phyloP scores from a whole-genome alignment of 2,113 vertebrate species.

The pig (Sus scrofa) region DNA sequence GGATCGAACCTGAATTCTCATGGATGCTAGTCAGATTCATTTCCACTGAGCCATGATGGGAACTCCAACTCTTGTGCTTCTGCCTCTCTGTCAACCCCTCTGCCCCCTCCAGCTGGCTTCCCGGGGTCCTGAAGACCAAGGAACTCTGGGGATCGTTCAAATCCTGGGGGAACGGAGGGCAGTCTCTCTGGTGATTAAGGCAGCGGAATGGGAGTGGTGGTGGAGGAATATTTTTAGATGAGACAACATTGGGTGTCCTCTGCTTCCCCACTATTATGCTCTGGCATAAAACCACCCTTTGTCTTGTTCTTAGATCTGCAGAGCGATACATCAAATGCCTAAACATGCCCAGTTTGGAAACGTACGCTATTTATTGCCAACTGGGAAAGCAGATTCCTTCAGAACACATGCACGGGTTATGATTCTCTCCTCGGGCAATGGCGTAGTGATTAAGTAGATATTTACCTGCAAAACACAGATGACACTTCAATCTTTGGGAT shows the following conservation, averaged over 20 bases:
- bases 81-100: neutral
- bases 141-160: neutral
- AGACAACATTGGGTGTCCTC: slow-evolving; percentile 14
- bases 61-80: neutral
- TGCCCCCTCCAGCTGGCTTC: neutral
- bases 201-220: neutral
- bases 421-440: slow-evolving; percentile 61
- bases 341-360: slow-evolving; percentile 73
- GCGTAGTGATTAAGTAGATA: slow-evolving; percentile 58
- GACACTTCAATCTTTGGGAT: slow-evolving; percentile 59
- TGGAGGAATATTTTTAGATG: neutral
- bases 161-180: neutral
- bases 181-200: neutral
- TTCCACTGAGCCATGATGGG: no score
- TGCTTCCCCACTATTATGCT: neutral
- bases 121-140: neutral
- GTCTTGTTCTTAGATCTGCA: slow-evolving; percentile 60
- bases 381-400: slow-evolving; percentile 59
- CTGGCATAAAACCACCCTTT: slow-evolving; percentile 34
- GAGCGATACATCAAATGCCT: slow-evolving; percentile 48
- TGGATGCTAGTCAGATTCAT: no score
- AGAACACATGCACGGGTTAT: neutral
- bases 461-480: slow-evolving; percentile 53
- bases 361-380: slow-evolving; percentile 29
- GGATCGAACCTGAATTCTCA: no score